phyloP scores from a whole-genome alignment of 2,797 vertebrate genomes.

The Protosalanx chinensis region DNA sequence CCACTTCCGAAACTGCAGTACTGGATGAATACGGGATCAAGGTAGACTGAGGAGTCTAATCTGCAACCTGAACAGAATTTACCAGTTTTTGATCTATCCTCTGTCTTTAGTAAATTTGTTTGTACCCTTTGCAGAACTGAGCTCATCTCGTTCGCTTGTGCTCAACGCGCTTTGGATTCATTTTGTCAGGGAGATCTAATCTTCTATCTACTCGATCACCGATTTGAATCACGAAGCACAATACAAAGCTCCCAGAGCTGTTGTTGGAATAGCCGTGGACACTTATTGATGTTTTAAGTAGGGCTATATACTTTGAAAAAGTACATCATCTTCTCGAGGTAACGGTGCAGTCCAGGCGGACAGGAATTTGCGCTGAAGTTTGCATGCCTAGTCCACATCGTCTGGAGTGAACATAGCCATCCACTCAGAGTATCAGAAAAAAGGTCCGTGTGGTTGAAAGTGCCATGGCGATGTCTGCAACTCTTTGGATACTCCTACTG shows the following conservation, averaged over 20 bases:
- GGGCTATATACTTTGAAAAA: slow-evolving; percentile 48
- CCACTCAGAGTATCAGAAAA: slow-evolving; percentile 48
- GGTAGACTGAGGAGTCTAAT: slow-evolving; percentile 17
- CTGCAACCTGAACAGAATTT: neutral
- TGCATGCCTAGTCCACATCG: slow-evolving; percentile 66
- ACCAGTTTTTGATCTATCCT: neutral
- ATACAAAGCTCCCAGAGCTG: neutral
- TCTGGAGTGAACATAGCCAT: slow-evolving; percentile 55
- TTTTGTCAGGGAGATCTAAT: neutral
- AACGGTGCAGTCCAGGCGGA: slow-evolving; percentile 33
- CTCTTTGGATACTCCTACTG: slow-evolving; percentile 71
- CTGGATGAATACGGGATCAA: slow-evolving; percentile 64
- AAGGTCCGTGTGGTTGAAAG: slow-evolving; percentile 63
- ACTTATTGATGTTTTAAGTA: slow-evolving; percentile 53
- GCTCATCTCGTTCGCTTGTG: neutral
- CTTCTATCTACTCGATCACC: neutral
- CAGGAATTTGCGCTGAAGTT: slow-evolving; percentile 70
- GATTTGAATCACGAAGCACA: neutral
- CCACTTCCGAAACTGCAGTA: slow-evolving; percentile 50
- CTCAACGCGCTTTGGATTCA: slow-evolving; percentile 4
- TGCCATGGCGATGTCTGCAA: slow-evolving; percentile 70
- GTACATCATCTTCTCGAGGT: slow-evolving; percentile 30
- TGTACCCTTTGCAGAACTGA: neutral
- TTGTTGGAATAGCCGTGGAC: slow-evolving; percentile 34
- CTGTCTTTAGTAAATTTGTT: neutral